Evolutionary conservation across 1,140 invertebrate species (phyloP).

Genomic region (Laupala kohalensis): DNA sequence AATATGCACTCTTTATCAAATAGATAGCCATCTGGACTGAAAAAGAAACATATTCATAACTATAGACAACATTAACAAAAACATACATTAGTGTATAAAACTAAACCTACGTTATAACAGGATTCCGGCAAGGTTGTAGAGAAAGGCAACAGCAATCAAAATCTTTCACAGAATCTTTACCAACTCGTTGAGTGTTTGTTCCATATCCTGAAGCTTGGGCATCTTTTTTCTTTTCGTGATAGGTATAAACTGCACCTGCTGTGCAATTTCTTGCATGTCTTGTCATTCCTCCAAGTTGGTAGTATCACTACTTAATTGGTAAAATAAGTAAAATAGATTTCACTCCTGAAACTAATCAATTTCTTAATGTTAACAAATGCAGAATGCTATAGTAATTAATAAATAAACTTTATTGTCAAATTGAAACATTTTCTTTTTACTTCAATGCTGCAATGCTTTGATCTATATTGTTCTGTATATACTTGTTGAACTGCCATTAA

Average conservation of each 20-base stretch:
- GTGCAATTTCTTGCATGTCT: slow-evolving; percentile 96
- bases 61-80: no score
- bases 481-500: no score
- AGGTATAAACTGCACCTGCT: slow-evolving; percentile 94
- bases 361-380: background rate
- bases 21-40: slow-evolving; percentile 81
- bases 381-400: background rate
- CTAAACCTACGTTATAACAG: slow-evolving; percentile 62
- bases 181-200: slow-evolving; percentile 68
- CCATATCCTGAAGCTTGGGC: slow-evolving; percentile 83
- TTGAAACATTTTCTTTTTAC: no score
- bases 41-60: slow-evolving; percentile 16
- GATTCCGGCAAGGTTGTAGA: slow-evolving; percentile 85
- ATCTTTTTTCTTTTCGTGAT: slow-evolving; percentile 96
- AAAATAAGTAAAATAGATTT: background rate
- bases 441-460: no score
- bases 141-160: slow-evolving; percentile 98
- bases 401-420: no score
- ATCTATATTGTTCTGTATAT: no score
- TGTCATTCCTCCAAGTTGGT: slow-evolving; percentile 51
- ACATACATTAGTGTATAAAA: no score
- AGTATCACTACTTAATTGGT: background rate
- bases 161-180: slow-evolving; percentile 93
- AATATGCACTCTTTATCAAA: slow-evolving; percentile 97
- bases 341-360: background rate